Evolutionary conservation across 1,140 invertebrate species (phyloP).

Genomic region (Drosophila biarmipes): DNA sequence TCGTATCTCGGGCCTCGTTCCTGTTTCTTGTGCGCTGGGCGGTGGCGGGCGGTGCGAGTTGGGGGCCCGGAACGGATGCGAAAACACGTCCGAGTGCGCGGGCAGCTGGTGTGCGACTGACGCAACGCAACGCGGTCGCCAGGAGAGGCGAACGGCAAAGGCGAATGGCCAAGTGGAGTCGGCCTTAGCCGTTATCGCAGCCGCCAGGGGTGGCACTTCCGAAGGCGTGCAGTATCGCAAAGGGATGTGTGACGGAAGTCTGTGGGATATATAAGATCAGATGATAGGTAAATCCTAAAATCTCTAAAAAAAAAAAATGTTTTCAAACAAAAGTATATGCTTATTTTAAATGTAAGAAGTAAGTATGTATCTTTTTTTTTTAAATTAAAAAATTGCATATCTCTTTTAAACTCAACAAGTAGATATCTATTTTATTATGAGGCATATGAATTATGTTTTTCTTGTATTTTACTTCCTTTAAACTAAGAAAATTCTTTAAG

Average conservation of each 20-base stretch:
- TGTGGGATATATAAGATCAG: too few relatives aligned
- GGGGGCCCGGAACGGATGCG: background rate
- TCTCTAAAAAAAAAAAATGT: too few relatives aligned
- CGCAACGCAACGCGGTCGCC: background rate
- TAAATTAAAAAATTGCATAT: too few relatives aligned
- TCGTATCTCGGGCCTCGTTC: slow-evolving; percentile 9
- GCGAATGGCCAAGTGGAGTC: slow-evolving; percentile 21
- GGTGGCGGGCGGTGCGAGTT: slow-evolving; percentile 41
- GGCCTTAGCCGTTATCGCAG: slow-evolving; percentile 28
- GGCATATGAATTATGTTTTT: too few relatives aligned
- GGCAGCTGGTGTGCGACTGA: slow-evolving; percentile 69
- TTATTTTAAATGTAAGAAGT: too few relatives aligned
- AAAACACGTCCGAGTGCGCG: slow-evolving; percentile 62
- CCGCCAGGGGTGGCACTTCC: slow-evolving; percentile 20
- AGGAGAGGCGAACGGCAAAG: slow-evolving; percentile 7
- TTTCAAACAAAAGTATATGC: too few relatives aligned
- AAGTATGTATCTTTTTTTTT: too few relatives aligned
- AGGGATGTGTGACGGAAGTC: background rate
- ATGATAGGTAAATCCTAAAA: too few relatives aligned
- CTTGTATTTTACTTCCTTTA: too few relatives aligned
- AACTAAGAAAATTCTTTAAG: too few relatives aligned
- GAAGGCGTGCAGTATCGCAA: slow-evolving; percentile 1
- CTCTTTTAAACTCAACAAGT: too few relatives aligned
- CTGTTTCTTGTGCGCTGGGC: slow-evolving; percentile 26
- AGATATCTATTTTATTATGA: too few relatives aligned